phyloP scores from a whole-genome alignment of 2,888 invertebrate genomes.

The Gasteruption jaculator region DNA sequence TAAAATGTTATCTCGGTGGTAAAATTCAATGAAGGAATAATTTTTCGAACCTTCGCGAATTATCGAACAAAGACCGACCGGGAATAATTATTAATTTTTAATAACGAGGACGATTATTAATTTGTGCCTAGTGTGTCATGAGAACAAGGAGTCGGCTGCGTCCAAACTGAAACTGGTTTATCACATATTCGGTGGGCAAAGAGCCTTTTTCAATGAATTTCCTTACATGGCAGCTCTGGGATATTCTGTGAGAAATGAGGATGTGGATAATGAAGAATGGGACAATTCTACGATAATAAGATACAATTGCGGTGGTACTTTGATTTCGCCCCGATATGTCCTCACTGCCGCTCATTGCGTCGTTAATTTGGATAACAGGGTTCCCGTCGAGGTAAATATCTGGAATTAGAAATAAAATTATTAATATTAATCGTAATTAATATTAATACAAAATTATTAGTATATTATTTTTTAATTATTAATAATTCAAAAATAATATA shows the following conservation, averaged over 20 bases:
- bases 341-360: slow-evolving; percentile 46
- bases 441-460: neutral
- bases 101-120: too few relatives aligned
- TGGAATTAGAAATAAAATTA: neutral
- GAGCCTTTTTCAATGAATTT: slow-evolving; percentile 33
- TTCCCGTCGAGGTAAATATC: slow-evolving; percentile 35
- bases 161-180: slow-evolving; percentile 18
- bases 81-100: too few relatives aligned
- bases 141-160: too few relatives aligned
- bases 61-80: too few relatives aligned
- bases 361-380: slow-evolving; percentile 29
- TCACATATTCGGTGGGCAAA: slow-evolving; percentile 33
- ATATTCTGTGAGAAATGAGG: too few relatives aligned
- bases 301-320: slow-evolving; percentile 41
- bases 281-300: slow-evolving; percentile 20
- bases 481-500: neutral
- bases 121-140: too few relatives aligned
- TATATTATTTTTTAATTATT: neutral
- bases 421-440: neutral
- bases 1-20: too few relatives aligned
- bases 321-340: slow-evolving; percentile 36
- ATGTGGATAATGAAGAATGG: slow-evolving; percentile 13
- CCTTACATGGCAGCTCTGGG: slow-evolving; percentile 42
- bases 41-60: too few relatives aligned
- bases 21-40: too few relatives aligned